These are phyloP conservation scores for Callyntrura guangdongensis DNA, from an alignment of 2,888 invertebrate species.

Conservation along the genomic window DNA sequence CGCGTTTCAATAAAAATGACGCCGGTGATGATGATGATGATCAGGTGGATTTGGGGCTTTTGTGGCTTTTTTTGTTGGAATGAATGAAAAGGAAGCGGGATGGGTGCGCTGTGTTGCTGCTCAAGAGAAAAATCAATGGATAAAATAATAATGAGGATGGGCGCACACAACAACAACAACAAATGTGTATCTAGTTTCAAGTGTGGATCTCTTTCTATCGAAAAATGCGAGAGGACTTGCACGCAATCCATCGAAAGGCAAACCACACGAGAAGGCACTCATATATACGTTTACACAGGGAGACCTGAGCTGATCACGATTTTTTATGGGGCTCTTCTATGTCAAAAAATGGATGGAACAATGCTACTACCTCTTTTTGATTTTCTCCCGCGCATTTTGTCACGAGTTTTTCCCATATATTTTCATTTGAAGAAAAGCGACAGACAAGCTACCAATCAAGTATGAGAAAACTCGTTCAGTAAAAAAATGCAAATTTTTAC, in stretches of 20 bases:
- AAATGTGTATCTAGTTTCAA: slow-evolving; percentile 60
- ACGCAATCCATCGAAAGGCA: background rate
- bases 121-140: background rate
- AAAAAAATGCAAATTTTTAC: too few species aligned
- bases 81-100: background rate
- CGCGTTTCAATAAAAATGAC: slow-evolving; percentile 25
- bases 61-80: background rate
- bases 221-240: background rate
- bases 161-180: background rate
- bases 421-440: background rate
- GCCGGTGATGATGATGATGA: background rate
- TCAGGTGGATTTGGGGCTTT: background rate
- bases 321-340: background rate
- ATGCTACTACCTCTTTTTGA: background rate
- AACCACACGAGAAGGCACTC: background rate
- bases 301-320: slow-evolving; percentile 3
- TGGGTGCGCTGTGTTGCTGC: background rate
- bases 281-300: background rate
- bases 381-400: background rate
- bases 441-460: too few species aligned
- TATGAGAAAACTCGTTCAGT: background rate
- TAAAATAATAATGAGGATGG: background rate
- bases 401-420: slow-evolving; percentile 26
- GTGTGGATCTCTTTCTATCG: background rate
- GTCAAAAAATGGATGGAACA: background rate